phyloP scores from a whole-genome alignment of 2,113 vertebrate species.

The Mustela nigripes region DNA sequence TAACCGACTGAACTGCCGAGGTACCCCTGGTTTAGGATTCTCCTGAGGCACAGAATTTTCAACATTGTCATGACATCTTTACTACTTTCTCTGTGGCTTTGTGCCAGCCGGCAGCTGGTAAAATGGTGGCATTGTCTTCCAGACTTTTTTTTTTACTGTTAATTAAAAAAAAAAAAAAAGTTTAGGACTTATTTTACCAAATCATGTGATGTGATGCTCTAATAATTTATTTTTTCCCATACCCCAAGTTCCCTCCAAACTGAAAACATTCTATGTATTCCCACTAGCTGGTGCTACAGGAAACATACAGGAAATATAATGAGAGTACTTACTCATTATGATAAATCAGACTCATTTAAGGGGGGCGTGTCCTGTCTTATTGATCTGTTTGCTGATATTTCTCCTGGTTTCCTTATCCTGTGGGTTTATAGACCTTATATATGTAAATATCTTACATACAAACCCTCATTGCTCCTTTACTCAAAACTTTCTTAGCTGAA shows the following conservation, averaged over 20 bases:
- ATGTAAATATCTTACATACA: not conserved
- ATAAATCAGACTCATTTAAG: not conserved
- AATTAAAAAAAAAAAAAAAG: not conserved
- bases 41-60: not conserved
- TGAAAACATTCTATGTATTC: not conserved
- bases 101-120: not conserved
- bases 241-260: not conserved
- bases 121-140: not conserved
- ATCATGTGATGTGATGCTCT: not conserved
- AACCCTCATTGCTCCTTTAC: not conserved
- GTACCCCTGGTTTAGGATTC: not conserved
- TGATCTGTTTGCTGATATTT: not conserved
- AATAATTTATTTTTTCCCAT: not conserved
- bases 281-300: not conserved
- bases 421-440: not conserved
- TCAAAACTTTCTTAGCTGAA: constrained; percentile 10
- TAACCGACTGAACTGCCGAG: too few species aligned
- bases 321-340: not conserved
- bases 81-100: not conserved
- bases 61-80: constrained; percentile 6
- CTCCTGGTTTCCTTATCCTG: not conserved
- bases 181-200: not conserved
- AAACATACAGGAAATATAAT: too few species aligned
- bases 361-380: not conserved
- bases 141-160: not conserved